Evolutionary conservation across 2,888 invertebrate species (phyloP).

Genomic region (Ganaspis brasiliensis): DNA sequence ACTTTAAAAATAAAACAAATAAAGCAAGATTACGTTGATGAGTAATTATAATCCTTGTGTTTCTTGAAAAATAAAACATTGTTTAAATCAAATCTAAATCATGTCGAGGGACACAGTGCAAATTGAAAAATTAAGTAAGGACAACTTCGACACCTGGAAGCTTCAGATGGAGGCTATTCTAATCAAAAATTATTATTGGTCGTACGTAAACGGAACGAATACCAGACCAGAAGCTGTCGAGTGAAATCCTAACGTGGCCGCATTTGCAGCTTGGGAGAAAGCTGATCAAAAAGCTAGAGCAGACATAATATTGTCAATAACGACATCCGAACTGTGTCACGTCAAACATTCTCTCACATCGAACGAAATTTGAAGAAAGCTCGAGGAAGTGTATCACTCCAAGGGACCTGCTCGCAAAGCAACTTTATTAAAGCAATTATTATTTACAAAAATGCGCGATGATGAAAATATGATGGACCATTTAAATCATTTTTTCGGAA

Average conservation of each 20-base stretch:
- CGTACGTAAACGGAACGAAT: neutral
- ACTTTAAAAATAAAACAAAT: neutral
- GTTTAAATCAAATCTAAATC: neutral
- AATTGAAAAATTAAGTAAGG: neutral
- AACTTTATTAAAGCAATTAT: constrained; percentile 52
- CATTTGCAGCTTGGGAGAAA: constrained; percentile 26
- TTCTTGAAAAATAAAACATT: neutral
- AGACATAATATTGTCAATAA: constrained; percentile 49
- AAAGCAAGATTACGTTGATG: neutral
- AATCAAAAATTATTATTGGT: neutral
- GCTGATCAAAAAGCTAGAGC: constrained; percentile 50
- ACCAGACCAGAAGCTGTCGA: neutral
- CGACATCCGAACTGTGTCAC: constrained; percentile 47
- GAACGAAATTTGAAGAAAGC: constrained; percentile 50
- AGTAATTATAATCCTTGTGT: neutral
- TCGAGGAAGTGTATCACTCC: constrained; percentile 44
- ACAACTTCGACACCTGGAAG: neutral
- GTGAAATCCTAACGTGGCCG: neutral
- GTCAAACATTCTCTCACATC: constrained; percentile 52
- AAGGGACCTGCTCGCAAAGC: constrained; percentile 55
- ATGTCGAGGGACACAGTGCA: neutral
- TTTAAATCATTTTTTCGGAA: constrained; percentile 48
- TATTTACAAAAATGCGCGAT: constrained; percentile 52
- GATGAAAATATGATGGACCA: constrained; percentile 52
- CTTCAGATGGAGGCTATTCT: neutral